These are phyloP conservation scores for Rhynchophorus ferrugineus DNA, from an alignment of 1,140 invertebrate genomes.

Conservation along the genomic window DNA sequence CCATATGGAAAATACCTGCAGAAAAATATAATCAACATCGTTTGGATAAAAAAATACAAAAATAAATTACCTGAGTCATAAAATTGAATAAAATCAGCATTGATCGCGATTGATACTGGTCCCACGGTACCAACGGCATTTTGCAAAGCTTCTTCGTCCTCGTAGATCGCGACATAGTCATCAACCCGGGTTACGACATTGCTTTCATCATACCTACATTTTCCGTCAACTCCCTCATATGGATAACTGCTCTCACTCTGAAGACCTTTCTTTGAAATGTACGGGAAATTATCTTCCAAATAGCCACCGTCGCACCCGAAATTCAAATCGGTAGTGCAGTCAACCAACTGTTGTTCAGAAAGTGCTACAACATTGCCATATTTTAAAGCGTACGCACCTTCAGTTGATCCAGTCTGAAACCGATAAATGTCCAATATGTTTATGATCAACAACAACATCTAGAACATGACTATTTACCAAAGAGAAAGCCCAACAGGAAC, in stretches of 20 bases:
- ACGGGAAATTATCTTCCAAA: constrained; percentile 8
- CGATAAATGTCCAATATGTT: not conserved
- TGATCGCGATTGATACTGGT: constrained; percentile 81
- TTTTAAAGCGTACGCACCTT: constrained; percentile 88
- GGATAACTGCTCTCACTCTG: constrained; percentile 13
- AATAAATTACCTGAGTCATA: constrained; percentile 22
- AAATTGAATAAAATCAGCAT: constrained; percentile 53
- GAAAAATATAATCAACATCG: no score
- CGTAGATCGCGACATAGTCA: constrained; percentile 36
- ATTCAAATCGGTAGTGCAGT: constrained; percentile 63
- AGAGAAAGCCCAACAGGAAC: constrained; percentile 50
- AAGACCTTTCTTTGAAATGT: constrained; percentile 11
- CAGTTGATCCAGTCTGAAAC: constrained; percentile 37
- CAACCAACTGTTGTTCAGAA: constrained; percentile 94
- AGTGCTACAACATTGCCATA: constrained; percentile 76
- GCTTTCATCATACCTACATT: constrained; percentile 30
- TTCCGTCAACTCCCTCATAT: constrained; percentile 10
- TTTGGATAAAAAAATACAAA: no score
- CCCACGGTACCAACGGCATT: constrained; percentile 79
- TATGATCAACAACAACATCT: no score
- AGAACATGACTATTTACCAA: constrained; percentile 31
- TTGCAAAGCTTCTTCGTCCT: constrained; percentile 59
- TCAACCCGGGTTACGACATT: constrained; percentile 41
- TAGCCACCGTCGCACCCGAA: constrained; percentile 12
- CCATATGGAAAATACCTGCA: not conserved